Evolutionary conservation across 2,113 vertebrate species (phyloP).

Genomic region (Uria aalge): DNA sequence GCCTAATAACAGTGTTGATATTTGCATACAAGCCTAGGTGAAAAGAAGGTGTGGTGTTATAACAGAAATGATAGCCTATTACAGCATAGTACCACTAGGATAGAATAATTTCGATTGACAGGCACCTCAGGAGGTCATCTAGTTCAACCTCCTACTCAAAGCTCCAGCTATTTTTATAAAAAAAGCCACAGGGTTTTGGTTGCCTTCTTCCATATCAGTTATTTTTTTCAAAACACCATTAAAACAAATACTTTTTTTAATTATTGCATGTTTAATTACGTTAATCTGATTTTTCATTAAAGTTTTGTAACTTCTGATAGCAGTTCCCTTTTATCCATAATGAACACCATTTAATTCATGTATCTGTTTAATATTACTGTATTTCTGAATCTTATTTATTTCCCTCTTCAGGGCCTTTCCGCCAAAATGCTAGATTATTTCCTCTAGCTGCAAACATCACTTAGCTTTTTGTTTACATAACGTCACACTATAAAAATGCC

Average conservation of each 20-base stretch:
- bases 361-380: neutral
- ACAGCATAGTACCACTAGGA: neutral
- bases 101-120: neutral
- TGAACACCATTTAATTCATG: neutral
- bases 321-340: neutral
- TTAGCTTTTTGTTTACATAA: neutral
- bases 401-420: neutral
- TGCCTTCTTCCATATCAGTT: neutral
- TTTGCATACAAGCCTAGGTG: neutral
- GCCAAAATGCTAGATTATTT: neutral
- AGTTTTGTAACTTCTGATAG: neutral
- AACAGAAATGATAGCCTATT: neutral
- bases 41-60: neutral
- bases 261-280: neutral
- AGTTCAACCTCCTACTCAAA: neutral
- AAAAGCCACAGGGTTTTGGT: neutral
- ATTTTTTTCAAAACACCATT: neutral
- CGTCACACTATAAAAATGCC: neutral
- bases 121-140: neutral
- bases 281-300: neutral
- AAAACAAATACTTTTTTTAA: neutral
- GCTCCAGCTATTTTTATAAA: neutral
- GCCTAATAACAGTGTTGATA: neutral
- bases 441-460: neutral
- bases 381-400: neutral